Evolutionary conservation across 2,113 vertebrate species (phyloP), one percentile per base, ranked within the genome.

Genomic region (Murina feae): DNA sequence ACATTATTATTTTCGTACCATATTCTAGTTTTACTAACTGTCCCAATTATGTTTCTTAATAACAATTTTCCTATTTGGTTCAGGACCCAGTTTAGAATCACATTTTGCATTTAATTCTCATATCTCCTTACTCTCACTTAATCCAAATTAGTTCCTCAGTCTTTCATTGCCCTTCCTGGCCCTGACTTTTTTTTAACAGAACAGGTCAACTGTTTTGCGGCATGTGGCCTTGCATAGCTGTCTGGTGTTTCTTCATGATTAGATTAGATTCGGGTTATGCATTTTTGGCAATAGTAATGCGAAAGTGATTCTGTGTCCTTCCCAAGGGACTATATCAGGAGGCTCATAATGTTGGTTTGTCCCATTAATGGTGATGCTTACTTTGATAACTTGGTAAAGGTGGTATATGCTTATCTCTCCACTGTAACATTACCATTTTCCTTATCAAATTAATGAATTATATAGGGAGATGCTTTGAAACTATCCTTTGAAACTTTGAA

Each of bases 401-500:
- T 75, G 87, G 69, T 80, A 75, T 30, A 68, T 91, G 60, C 55
- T 78, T 65, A 37, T 42, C 44, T 69, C 66, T 94, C 44, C 71
- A 16, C 14, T 83, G 4, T 13, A 65, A 47, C 42, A 7, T 35
- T n/a, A 75, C 14, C 20, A 75, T 94, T 89, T 89, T 58, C 42
- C 81, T 91, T 93, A 65, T 35, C 37, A 86, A 93, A 94, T 83
- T 94, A 83, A 83, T 80, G 37, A 81, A 92, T 90, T 85, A 82
- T 86, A 80, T 74, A 37, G 37, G 66, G 14, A 76, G 51, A 44
- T 58, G 60, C 28, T 86, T 42, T 69, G 49, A 90, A 87, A 85
- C 25, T 90, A 32, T 49, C 55, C 28, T 86, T 42, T 69, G 49
- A 90, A 87, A 85, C 16, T 90, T 63, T 92, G 47, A 95, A 96